Evolutionary conservation across 2,113 vertebrate genomes (phyloP).

Genomic region (Dendropsophus ebraccatus): DNA sequence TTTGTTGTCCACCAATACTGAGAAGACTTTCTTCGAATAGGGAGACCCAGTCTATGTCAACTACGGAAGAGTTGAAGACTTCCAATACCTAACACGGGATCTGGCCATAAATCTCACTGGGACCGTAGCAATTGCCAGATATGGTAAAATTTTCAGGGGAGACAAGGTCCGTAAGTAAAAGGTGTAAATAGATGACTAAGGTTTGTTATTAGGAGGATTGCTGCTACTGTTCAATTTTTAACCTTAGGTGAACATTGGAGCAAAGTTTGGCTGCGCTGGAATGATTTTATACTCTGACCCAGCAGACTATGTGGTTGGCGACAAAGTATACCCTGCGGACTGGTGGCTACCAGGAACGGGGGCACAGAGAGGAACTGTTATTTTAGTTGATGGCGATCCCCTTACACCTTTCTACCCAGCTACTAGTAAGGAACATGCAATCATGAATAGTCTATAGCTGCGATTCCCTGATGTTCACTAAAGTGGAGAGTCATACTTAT

Average conservation of each 20-base stretch:
- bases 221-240: background rate
- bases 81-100: conserved; percentile 42
- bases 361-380: conserved; percentile 46
- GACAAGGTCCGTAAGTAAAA: conserved; percentile 44
- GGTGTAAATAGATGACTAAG: background rate
- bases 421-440: conserved; percentile 33
- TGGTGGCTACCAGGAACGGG: conserved; percentile 56
- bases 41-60: conserved; percentile 55
- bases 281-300: conserved; percentile 57
- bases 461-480: background rate
- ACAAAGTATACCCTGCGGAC: conserved; percentile 47
- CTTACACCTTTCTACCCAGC: conserved; percentile 52
- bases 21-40: background rate
- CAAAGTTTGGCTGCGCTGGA: conserved; percentile 42
- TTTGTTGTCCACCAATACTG: too few species aligned
- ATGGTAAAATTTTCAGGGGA: conserved; percentile 53
- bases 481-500: background rate
- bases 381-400: conserved; percentile 21
- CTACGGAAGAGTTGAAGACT: conserved; percentile 50
- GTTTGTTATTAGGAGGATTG: background rate
- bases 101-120: conserved; percentile 52
- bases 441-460: background rate
- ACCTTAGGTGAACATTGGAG: conserved; percentile 42
- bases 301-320: conserved; percentile 47
- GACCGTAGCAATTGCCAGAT: conserved; percentile 53